Conservation (phyloP, 2,113 vertebrate species). For the Tachycineta bicolor region DNA sequence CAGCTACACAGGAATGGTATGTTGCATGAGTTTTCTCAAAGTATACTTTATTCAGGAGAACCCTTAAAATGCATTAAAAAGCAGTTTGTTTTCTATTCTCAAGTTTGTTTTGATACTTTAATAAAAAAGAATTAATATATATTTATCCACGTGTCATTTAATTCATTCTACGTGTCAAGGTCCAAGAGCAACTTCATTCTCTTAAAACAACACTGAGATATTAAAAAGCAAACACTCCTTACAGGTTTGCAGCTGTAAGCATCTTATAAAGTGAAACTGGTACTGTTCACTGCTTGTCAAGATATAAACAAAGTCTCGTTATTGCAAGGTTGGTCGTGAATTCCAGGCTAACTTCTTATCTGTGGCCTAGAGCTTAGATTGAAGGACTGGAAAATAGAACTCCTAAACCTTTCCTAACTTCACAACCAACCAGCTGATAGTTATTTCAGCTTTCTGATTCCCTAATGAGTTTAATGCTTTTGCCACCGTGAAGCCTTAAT, state of each 20-base stretch:
- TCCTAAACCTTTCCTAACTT: not conserved
- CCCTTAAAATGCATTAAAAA: conserved; percentile 54
- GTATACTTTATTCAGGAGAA: conserved; percentile 21
- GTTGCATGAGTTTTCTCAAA: conserved; percentile 50
- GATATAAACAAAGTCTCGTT: not conserved
- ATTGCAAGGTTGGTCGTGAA: not conserved
- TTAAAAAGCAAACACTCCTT: not conserved
- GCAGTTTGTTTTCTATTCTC: conserved; percentile 68
- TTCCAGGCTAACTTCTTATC: not conserved
- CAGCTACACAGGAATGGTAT: not conserved
- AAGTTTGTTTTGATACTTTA: conserved; percentile 76
- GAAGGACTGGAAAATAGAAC: not conserved
- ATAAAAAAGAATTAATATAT: conserved; percentile 74
- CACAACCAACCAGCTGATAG: not conserved
- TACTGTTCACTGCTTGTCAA: not conserved
- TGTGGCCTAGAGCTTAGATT: not conserved
- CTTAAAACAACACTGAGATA: not conserved
- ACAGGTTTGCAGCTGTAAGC: not conserved
- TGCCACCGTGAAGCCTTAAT: not conserved
- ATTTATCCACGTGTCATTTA: conserved; percentile 35
- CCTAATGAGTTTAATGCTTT: not conserved
- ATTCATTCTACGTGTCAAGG: not conserved
- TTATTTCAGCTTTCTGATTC: not conserved
- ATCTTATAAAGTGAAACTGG: not conserved
- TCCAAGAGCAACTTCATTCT: not conserved